Base-by-base conservation (phyloP, 2,113 vertebrate species). In the Steatornis caripensis region DNA sequence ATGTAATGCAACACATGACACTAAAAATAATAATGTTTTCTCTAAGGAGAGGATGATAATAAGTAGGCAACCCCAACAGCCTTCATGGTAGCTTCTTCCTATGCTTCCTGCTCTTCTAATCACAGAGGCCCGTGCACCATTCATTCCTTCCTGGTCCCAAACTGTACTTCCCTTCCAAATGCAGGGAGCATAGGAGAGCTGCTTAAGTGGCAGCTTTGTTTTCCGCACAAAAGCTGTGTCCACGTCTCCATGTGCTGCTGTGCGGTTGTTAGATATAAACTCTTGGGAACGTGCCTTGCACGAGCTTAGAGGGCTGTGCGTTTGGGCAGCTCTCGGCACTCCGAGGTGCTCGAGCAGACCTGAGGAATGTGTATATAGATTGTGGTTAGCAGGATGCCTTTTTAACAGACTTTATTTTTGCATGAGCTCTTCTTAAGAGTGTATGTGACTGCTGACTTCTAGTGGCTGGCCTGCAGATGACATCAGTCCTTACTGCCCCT, bases 21-120 rank as follows among this genome's bases (percentile, higher is more conserved):
- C 80, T 95, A 95, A 93, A 95, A 97, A 48, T 77, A 96, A 95
- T 92, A 94, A 88, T 46, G 41, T 92, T 43, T 90, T 97, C 76
- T 95, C 84, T 71, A 55, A 96, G 92, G 81, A 86, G 68, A 93
- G 51, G 17, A 65, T 72, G 45, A 75, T 85, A 93, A 32, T 86
- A 54, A 14, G 2, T 43, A 37, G 36, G 43, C 60, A 93, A 21
- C 48, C 26, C 22, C 46, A 71, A 27, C 17, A 85, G 20, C 32
- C 48, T 49, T 71, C 36, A 2, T 30, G 49, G 79, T 29, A 55
- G 48, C 29, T 89, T 43, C 54, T 74, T 69, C 68, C 5, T 68
- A 22, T 22, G 11, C 46, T 49, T 5, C 0, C 5, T 46, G 17
- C 20, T 86, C 9, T 92, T 77, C 41, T 49, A 16, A 37, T 36